Evolutionary conservation across 2,113 vertebrate genomes (phyloP), one percentile per base, ranked within the genome.

Genomic region (Datnioides undecimradiatus): DNA sequence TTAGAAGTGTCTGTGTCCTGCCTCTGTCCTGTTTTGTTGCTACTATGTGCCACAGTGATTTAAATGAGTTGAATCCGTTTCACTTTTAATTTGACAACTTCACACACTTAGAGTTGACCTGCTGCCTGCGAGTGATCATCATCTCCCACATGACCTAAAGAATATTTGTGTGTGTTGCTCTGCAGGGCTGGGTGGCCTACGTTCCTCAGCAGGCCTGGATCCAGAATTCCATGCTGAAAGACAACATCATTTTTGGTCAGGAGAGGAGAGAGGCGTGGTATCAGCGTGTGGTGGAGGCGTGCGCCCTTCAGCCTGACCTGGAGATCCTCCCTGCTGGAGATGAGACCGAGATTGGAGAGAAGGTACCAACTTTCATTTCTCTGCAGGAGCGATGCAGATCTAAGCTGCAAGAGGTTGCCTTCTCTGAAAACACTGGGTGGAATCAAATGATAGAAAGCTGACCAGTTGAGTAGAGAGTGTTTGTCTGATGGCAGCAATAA

Each of bases 161-260:
- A n/a, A n/a, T n/a, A n/a, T n/a, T n/a, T 52, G 14, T 27, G 8
- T 41, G 6, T 46, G 23, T 67, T 1, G 0, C 19, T 12, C 76
- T 83, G 2, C 79, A 99, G 98, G 97, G 97, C 38, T 95, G 96
- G 0, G 92, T 99, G 83, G 97, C 97, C 52, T 99, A 98, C 0
- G 96, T 99, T 58, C 94, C 98, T 11, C 98, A 99, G 93, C 98
- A 99, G 92, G 97, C 98, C 21, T 99, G 98, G 98, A 97, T 99
- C 86, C 98, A 99, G 90, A 99, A 99, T 10, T 91, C 96, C 16
- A 96, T 97, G 1, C 93, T 99, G 69, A 93, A 92, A 83, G 95
- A 96, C 48, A 99, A 99, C 90, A 95, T 99, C 6, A 16, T 96
- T 6, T 99, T 99, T 62, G 97, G 98, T 8, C 95, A 94, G 55